Evolutionary conservation across 2,113 vertebrate species (phyloP), one percentile per base, ranked within the genome.

Genomic region (Mystacornis crossleyi): DNA sequence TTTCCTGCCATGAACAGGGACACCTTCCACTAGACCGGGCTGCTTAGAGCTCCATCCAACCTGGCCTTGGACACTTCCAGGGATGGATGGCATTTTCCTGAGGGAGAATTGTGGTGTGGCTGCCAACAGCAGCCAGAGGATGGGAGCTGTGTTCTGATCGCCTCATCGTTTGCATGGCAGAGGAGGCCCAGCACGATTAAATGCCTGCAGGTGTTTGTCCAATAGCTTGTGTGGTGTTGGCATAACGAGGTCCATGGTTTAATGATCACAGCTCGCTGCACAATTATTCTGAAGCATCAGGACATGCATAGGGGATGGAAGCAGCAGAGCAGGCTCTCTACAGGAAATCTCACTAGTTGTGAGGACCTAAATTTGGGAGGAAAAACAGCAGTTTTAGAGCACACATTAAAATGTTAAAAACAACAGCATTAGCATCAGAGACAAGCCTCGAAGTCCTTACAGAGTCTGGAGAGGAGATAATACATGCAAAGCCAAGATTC

Each of bases 361-460:
- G 75, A 89, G 86, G 85, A 80, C 74, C 92, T 94, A 85, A 84
- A 85, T 93, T 81, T 91, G 90, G 88, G 93, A 90, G 92, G 81
- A 88, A 87, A 95, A 29, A 1, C 62, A 86, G 18, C 50, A 75
- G 2, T 66, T 80, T 64, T 14, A 9, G 64, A 82, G 77, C 5
- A 10, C 84, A 13, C 81, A 43, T 75, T 66, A 21, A 94, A 90
- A 90, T 1, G 20, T 92, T 93, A 43, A 88, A 82, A 74, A 40
- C 95, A 93, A 80, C 93, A 89, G 89, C 89, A 74, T 95, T 89
- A 95, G 86, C 95, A 81, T 95, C 67, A 83, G 89, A 81, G 84
- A 74, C 80, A 86, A 90, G 95, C 75, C 91, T 88, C 13, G 17
- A 66, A 86, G 61, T 89, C 80, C 91, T 89, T 18, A 74, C 80